Conservation (phyloP, 1,140 invertebrate genomes). For the Drosophila pseudoobscura region DNA sequence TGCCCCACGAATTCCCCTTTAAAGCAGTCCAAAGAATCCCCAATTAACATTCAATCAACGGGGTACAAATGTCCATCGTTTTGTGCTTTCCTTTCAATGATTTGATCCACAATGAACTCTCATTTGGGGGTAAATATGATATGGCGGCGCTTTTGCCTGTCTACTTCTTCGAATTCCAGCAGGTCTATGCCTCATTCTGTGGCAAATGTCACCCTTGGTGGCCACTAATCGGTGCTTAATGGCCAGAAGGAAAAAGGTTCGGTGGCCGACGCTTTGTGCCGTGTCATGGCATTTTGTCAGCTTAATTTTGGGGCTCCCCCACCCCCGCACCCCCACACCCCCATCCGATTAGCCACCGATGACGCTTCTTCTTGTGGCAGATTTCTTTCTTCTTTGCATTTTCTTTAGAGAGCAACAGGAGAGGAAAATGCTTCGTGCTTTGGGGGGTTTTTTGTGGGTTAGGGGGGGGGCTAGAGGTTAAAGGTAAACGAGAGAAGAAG, state of each 20-base stretch:
- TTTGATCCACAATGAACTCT: too few species aligned
- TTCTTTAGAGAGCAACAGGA: background rate
- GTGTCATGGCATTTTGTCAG: slow-evolving; percentile 61
- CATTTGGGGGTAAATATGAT: too few species aligned
- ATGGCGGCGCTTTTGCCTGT: too few species aligned
- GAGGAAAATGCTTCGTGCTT: slow-evolving; percentile 3
- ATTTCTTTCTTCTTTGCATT: slow-evolving; percentile 25
- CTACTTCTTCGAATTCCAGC: too few species aligned
- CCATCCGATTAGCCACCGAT: slow-evolving; percentile 58
- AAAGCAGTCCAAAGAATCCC: too few species aligned
- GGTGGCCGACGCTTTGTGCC: slow-evolving; percentile 33
- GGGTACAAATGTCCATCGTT: too few species aligned
- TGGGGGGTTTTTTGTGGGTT: slow-evolving; percentile 22
- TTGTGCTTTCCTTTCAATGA: too few species aligned
- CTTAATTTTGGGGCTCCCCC: slow-evolving; percentile 28
- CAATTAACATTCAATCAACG: too few species aligned
- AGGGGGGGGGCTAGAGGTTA: background rate
- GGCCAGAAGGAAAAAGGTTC: slow-evolving; percentile 3
- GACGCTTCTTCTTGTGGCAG: slow-evolving; percentile 22
- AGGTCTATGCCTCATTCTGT: too few species aligned
- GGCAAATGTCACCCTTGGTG: background rate
- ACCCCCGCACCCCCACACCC: too few species aligned
- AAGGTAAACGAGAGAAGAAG: slow-evolving; percentile 50
- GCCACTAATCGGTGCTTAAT: too few species aligned
- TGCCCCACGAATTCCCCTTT: too few species aligned